A percentile compares a stretch with the other conserved stretches of the same genome.
Evolutionary conservation across 2,113 vertebrate genomes (phyloP).

Genomic region (Heptranchias perlo): DNA sequence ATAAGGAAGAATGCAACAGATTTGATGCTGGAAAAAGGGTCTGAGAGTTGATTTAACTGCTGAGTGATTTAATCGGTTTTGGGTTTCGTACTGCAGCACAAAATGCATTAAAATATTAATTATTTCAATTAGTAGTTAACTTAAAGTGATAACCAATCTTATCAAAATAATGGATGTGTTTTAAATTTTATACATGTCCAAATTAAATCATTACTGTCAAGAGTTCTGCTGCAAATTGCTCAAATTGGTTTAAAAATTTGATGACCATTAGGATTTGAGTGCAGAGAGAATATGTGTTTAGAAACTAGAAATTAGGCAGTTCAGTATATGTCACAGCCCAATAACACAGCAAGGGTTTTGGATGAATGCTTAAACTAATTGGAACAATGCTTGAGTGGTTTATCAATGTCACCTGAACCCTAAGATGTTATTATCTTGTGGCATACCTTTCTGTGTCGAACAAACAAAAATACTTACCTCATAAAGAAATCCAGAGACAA

Average conservation of each 20-base stretch:
- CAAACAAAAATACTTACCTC: background rate
- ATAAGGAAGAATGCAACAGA: background rate
- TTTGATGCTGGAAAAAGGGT: background rate
- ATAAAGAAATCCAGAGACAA: background rate
- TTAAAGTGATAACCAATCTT: conserved; percentile 12
- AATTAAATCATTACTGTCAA: conserved; percentile 30
- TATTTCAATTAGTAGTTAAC: conserved; percentile 32
- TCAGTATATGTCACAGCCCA: background rate
- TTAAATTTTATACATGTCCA: conserved; percentile 13
- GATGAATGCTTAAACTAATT: conserved; percentile 7
- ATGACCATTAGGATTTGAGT: conserved; percentile 25
- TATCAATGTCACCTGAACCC: conserved; percentile 12
- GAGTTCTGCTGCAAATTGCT: conserved; percentile 24
- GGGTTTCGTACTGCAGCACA: conserved; percentile 18
- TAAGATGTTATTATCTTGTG: background rate
- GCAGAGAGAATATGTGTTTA: background rate
- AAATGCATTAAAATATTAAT: conserved; percentile 33
- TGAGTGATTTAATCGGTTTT: conserved; percentile 23
- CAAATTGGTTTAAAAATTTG: conserved; percentile 30
- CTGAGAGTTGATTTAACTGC: background rate
- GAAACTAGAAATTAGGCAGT: background rate
- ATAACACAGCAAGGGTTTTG: background rate
- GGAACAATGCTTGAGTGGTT: background rate
- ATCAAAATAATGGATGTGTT: conserved; percentile 26
- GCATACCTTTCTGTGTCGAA: background rate